Evolutionary conservation across 2,888 invertebrate genomes (phyloP).

Genomic region (Chrysina gloriosa): DNA sequence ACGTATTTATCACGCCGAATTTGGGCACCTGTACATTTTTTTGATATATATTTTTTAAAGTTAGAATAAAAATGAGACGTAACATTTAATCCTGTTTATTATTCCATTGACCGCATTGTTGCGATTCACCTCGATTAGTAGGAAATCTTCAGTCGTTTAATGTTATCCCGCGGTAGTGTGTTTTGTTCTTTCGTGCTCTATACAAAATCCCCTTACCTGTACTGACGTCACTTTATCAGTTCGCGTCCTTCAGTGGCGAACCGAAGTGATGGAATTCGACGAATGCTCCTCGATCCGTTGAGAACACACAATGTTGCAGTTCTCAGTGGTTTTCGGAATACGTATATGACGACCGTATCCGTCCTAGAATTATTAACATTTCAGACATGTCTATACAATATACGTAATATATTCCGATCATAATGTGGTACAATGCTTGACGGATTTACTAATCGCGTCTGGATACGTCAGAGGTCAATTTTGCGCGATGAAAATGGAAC

Average conservation of each 20-base stretch:
- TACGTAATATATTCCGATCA: constrained; percentile 31
- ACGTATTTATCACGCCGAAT: too few species aligned
- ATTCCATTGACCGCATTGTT: too few species aligned
- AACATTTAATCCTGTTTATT: too few species aligned
- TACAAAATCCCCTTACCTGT: not conserved
- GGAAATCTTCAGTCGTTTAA: not conserved
- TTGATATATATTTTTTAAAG: too few species aligned
- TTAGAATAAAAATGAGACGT: too few species aligned
- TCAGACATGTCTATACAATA: constrained; percentile 45
- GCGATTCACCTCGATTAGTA: too few species aligned
- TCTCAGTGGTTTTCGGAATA: constrained; percentile 43
- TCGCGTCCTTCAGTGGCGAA: constrained; percentile 17
- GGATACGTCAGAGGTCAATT: not conserved
- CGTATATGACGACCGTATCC: constrained; percentile 45
- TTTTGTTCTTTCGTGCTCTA: not conserved
- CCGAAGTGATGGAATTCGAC: constrained; percentile 46
- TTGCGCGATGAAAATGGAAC: not conserved
- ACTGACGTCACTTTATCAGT: constrained; percentile 17
- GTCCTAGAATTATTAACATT: constrained; percentile 44
- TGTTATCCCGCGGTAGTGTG: not conserved
- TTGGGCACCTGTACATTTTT: too few species aligned
- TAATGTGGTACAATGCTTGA: constrained; percentile 23
- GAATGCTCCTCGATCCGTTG: constrained; percentile 50
- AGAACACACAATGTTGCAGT: constrained; percentile 49
- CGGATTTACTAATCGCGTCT: constrained; percentile 20